Base-by-base conservation (phyloP, 2,113 vertebrate genomes). In the Thamnophis sirtalis region DNA sequence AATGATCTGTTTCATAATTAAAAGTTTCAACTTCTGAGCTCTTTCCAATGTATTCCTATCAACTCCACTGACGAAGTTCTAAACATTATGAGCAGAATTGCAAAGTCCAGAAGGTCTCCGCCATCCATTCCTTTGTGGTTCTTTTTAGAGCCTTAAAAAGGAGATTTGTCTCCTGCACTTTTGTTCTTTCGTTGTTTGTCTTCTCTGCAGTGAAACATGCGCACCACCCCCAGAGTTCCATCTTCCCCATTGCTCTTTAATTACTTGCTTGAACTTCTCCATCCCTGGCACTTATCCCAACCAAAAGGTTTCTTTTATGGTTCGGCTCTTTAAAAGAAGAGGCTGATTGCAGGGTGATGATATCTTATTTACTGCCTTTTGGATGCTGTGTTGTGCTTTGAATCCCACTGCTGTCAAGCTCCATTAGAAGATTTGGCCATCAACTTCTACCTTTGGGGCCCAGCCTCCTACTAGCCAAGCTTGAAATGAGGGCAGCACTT, bases 371-470 rank as follows among this genome's bases (percentile, higher is more conserved):
- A 0, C 92, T 53, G 88, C 96, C 92, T 92, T 93, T 94, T 63
- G 92, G 94, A 51, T 22, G 56, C 91, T 48, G 90, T 33, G 0
- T 96, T 80, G 90, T 93, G 97, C 96, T 97, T 97, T 97, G 97
- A 97, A 96, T 96, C 96, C 93, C 92, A n/a, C 93, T 60, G 96
- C 97, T 97, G 97, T 98, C 97, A 98, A 95, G 93, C 97, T 97
- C 96, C 97, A 98, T 98, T 98, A 98, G 96, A 94, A 97, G 96
- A 91, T 93, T 90, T 49, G 93, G 92, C 92, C 97, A 96, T 98
- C 97, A 97, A 93, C 95, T 24, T 0, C 95, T 93, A 96, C 96
- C 94, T 97, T 94, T 96, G 97, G 95, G 97, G 96, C 96, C 1
- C 91, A 22, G 95, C 93, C 96, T 38, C 91, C 91, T 0, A 33